Evolutionary conservation across 2,888 invertebrate species (phyloP).

Genomic region (Byasa hedistus): DNA sequence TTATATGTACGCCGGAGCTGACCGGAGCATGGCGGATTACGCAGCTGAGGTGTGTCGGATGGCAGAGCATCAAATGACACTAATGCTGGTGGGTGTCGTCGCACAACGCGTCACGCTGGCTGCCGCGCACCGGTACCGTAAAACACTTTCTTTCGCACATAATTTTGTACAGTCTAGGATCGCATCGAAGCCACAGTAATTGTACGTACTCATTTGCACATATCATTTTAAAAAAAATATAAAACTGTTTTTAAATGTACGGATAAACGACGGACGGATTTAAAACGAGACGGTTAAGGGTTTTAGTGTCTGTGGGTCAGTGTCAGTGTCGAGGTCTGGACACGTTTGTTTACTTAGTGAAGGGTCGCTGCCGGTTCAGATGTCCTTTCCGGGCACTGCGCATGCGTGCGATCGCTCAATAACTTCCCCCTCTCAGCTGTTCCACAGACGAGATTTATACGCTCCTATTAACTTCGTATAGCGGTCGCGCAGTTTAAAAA

Average conservation of each 20-base stretch:
- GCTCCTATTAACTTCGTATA: slow-evolving; percentile 8
- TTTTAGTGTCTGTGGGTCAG: slow-evolving; percentile 52
- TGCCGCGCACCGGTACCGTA: slow-evolving; percentile 46
- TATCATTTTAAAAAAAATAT: slow-evolving; percentile 1
- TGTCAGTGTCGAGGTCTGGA: slow-evolving; percentile 52
- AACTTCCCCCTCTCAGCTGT: slow-evolving; percentile 48
- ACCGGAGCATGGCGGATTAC: slow-evolving; percentile 53
- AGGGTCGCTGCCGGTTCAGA: slow-evolving; percentile 49
- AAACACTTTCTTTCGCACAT: slow-evolving; percentile 73
- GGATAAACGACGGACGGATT: slow-evolving; percentile 14
- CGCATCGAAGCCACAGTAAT: slow-evolving; percentile 18
- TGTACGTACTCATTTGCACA: neutral
- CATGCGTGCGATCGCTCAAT: slow-evolving; percentile 73
- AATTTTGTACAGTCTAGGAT: slow-evolving; percentile 54
- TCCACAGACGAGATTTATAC: slow-evolving; percentile 34
- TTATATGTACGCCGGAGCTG: slow-evolving; percentile 30
- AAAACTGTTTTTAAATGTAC: neutral
- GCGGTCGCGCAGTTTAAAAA: neutral
- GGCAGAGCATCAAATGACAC: slow-evolving; percentile 59
- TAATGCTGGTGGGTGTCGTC: slow-evolving; percentile 57
- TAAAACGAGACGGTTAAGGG: slow-evolving; percentile 36
- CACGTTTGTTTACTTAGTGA: slow-evolving; percentile 70
- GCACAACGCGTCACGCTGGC: slow-evolving; percentile 62
- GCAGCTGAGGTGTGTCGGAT: slow-evolving; percentile 67
- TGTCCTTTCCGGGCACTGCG: slow-evolving; percentile 50